These are phyloP conservation scores for Chaunax sp. DNA, from an alignment of 2,797 vertebrate species.

Conservation along the genomic window DNA sequence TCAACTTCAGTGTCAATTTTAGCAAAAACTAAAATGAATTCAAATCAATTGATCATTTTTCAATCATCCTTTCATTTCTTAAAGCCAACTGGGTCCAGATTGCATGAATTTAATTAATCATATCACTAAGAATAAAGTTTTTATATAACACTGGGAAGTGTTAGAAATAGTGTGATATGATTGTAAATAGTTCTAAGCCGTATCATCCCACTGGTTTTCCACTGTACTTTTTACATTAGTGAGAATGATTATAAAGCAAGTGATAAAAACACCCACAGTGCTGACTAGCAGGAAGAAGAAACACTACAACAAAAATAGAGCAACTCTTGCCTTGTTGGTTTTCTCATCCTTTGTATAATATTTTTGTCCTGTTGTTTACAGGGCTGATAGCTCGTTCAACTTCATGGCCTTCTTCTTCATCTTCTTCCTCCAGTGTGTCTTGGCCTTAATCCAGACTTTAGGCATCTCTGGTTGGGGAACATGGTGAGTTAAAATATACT, in stretches of 20 bases:
- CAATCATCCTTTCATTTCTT: not conserved
- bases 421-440: constrained; percentile 91
- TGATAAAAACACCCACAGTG: not conserved
- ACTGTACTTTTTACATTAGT: not conserved
- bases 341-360: constrained; percentile 22
- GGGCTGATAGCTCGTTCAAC: constrained; percentile 98
- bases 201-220: not conserved
- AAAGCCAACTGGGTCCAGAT: not conserved
- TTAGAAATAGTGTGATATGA: not conserved
- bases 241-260: not conserved
- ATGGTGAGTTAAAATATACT: constrained; percentile 84
- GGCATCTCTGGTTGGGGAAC: constrained; percentile 92
- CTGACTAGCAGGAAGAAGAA: constrained; percentile 22
- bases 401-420: constrained; percentile 98
- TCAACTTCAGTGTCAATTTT: not conserved
- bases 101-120: not conserved
- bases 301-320: constrained; percentile 22
- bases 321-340: not conserved
- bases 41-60: not conserved
- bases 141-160: not conserved
- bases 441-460: constrained; percentile 88
- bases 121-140: not conserved
- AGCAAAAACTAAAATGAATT: not conserved
- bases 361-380: constrained; percentile 58
- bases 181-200: not conserved